Evolutionary conservation across 2,113 vertebrate genomes (phyloP).

Genomic region (Alligator sinensis): DNA sequence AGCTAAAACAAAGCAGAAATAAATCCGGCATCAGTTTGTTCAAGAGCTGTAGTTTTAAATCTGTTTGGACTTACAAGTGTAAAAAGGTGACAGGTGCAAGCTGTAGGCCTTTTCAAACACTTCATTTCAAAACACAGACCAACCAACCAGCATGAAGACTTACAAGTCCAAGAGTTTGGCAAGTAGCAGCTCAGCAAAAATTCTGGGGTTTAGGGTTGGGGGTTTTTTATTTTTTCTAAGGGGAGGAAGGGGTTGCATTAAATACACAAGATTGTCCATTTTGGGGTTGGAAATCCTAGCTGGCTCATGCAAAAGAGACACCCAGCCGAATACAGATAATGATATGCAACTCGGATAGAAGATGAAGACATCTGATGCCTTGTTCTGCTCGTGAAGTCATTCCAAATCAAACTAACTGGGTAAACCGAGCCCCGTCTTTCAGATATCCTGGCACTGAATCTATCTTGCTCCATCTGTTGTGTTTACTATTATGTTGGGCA

Average conservation of each 20-base stretch:
- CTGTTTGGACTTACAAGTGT: neutral
- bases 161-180: neutral
- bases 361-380: neutral
- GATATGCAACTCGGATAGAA: neutral
- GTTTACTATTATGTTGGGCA: conserved; percentile 62
- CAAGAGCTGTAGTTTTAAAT: neutral
- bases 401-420: conserved; percentile 16
- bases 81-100: neutral
- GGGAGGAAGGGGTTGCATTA: neutral
- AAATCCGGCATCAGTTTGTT: neutral
- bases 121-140: neutral
- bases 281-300: neutral
- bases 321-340: neutral
- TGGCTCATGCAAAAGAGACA: neutral
- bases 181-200: neutral
- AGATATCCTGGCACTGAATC: neutral
- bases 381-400: neutral
- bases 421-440: conserved; percentile 5
- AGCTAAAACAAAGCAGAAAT: neutral
- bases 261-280: neutral
- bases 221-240: neutral
- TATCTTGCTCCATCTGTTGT: neutral
- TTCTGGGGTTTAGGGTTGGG: neutral
- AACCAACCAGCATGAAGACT: neutral
- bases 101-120: neutral